Evolutionary conservation across 1,140 invertebrate species (phyloP), one percentile per base, ranked within the genome.

Genomic region (Euwallacea similis): DNA sequence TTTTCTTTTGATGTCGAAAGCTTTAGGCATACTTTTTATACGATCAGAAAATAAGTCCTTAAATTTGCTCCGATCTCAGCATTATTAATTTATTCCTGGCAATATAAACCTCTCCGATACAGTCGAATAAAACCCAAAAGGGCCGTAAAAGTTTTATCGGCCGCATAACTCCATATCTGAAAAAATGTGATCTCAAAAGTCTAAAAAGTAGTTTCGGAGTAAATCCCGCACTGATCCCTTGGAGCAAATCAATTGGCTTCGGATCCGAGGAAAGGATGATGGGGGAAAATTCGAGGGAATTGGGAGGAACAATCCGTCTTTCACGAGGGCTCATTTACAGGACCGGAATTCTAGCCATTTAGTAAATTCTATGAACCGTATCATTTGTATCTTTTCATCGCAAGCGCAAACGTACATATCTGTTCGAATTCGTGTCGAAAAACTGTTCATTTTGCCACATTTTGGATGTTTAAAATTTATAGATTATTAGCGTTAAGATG

Each of bases 201-300:
- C 75, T 74, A 74, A 69, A 74, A 76, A 73, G 71, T 72, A 76
- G 73, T 76, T 76, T 76, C 60, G 50, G 63, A 76, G 75, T 73
- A 76, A 76, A 76, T 74, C 75, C 72, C 46, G 56, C 59, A 67
- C 66, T 76, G 73, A 76, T 76, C 75, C 75, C 72, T 75, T 59
- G 69, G 58, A 76, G 69, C 75, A 74, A 76, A 75, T 76, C 75
- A 76, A 76, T 76, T 75, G 73, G 75, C 66, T 64, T 33, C 69
- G 71, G 75, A 67, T 70, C 15, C 67, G 72, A 73, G 74, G 74
- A 73, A 73, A 73, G 69, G 70, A 74, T 66, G 72, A 73, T 62
- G 64, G 69, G 69, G 62, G 62, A 43, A 67, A 67, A 53, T 59
- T 50, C 53, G 63, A 66, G 50, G 63, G 56, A 66, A 63, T 64